Evolutionary conservation across 2,113 vertebrate genomes (phyloP), one percentile per base, ranked within the genome.

Genomic region (Lepisosteus oculatus): DNA sequence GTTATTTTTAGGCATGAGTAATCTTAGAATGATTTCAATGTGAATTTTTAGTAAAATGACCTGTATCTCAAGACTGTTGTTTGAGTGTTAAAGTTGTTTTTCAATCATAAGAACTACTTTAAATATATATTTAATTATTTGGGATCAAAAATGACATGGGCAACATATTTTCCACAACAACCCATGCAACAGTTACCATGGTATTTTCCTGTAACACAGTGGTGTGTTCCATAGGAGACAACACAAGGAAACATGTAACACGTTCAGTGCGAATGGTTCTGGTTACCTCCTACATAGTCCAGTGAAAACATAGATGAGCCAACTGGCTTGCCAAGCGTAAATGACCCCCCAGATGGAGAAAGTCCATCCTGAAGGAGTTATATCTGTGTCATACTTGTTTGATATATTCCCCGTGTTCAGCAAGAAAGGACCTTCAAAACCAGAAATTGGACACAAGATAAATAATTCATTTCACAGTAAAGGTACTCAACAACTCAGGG

Each of bases 281-380:
- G 69, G 68, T 59, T 79, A 91, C 89, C 91, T 82, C 86, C 89
- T 84, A 75, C 84, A 92, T 1, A 85, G 74, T 41, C 76, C 89
- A 17, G 77, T 72, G 3, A 85, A 80, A 69, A 83, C 43, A 79
- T 91, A 91, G 41, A 90, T 3, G 62, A 89, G 80, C 83, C 88
- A 87, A 7, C 88, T 71, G 29, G 82, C 72, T 54, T 91, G 85
- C 90, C 90, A 93, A 9, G 82, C 81, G 8, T 93, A 93, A 69
- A 92, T 90, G 2, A 91, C 59, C 0, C 87, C 87, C 91, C 90
- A 92, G 77, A 92, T 90, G 4, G 88, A 89, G 83, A 91, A 92
- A 74, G 90, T 89, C 90, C 89, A 90, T 8, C 85, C 82, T 6
- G 90, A 85, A 0, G 90, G 90, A 3, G 91, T 92, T 79, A 92